Percentiles rank a stretch among this genome's conserved stretches.
These are phyloP conservation scores for Drosophila rellima DNA, from an alignment of 2,888 invertebrate species.

Conservation along the genomic window DNA sequence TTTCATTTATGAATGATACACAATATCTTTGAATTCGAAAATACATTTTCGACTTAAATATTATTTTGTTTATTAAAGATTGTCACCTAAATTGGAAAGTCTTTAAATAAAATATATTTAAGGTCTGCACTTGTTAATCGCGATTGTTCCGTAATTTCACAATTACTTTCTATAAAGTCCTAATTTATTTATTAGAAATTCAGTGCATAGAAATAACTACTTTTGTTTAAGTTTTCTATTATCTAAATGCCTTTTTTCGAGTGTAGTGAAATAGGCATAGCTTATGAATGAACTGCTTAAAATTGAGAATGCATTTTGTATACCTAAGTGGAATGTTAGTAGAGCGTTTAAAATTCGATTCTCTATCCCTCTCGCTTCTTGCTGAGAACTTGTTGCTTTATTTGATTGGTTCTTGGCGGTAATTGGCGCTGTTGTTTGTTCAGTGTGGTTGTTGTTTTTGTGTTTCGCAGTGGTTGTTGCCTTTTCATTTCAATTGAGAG, in stretches of 20 bases:
- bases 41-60: no score
- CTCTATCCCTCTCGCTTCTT: not conserved
- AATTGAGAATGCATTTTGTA: not conserved
- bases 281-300: conserved; percentile 1
- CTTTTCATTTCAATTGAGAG: conserved; percentile 63
- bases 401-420: conserved; percentile 44
- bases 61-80: no score
- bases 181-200: not conserved
- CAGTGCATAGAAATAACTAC: not conserved
- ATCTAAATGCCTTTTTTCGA: not conserved
- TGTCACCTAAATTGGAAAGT: no score
- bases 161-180: not conserved
- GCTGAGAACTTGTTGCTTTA: not conserved
- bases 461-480: conserved; percentile 20
- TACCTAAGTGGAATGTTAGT: not conserved
- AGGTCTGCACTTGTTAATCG: no score
- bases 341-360: conserved; percentile 37
- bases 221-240: not conserved
- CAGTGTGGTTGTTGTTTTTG: conserved; percentile 1
- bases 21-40: no score
- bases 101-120: no score
- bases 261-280: not conserved
- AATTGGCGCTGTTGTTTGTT: conserved; percentile 48
- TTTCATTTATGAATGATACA: no score
- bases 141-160: not conserved